phyloP scores from a whole-genome alignment of 2,797 vertebrate genomes.

The Manis crassicaudata region DNA sequence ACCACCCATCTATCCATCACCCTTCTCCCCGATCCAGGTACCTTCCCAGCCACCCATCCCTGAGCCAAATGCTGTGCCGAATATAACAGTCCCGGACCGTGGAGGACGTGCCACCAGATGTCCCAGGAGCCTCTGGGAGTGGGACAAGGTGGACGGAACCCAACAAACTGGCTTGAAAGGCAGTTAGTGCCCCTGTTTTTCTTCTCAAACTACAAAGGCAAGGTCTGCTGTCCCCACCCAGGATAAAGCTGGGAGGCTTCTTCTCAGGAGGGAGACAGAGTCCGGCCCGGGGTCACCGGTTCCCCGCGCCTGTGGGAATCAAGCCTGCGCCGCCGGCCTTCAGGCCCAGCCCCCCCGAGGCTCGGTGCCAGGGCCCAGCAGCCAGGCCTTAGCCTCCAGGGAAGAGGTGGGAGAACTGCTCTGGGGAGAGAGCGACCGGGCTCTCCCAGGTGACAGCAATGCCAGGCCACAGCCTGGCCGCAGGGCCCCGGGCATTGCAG shows the following conservation, averaged over 20 bases:
- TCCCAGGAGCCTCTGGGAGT: neutral
- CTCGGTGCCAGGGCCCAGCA: neutral
- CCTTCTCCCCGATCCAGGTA: rapidly evolving
- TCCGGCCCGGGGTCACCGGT: neutral
- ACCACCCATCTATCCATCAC: rapidly evolving
- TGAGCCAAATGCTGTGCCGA: rapidly evolving
- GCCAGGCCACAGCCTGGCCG: neutral
- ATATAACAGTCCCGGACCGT: too few species aligned
- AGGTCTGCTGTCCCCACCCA: neutral
- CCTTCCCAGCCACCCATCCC: neutral
- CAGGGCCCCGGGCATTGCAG: neutral
- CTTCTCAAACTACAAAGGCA: rapidly evolving
- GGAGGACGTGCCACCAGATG: neutral
- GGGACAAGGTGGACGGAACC: neutral
- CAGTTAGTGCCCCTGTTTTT: neutral
- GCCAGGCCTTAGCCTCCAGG: neutral
- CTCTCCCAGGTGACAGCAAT: rapidly evolving
- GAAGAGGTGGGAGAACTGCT: neutral
- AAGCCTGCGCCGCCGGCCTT: too few species aligned
- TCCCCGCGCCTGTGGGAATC: too few species aligned
- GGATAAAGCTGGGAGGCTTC: neutral
- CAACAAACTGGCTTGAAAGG: neutral
- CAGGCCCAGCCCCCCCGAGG: neutral
- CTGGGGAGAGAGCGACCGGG: neutral
- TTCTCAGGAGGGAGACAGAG: neutral